phyloP scores from a whole-genome alignment of 2,113 vertebrate genomes.

The Nesogale talazaci region DNA sequence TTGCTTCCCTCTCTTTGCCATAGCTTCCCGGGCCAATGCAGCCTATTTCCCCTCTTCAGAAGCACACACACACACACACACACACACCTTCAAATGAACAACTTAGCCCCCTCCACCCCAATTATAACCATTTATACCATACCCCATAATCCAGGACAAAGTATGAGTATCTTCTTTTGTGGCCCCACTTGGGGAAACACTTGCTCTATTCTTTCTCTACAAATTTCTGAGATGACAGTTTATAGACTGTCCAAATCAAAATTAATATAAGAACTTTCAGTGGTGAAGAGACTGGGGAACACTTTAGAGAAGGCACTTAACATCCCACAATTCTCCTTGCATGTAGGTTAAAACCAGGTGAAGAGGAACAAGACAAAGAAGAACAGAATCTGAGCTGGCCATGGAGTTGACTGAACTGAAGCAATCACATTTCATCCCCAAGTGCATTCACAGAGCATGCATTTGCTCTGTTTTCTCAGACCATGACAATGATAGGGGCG shows the following conservation, averaged over 20 bases:
- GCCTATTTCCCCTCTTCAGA: no score
- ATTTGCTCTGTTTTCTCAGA: constrained; percentile 19
- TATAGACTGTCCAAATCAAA: constrained; percentile 23
- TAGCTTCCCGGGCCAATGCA: no score
- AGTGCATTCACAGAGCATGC: not conserved
- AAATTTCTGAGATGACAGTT: constrained; percentile 3
- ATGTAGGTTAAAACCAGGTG: constrained; percentile 22
- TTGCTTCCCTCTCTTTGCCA: no score
- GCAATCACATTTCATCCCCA: not conserved
- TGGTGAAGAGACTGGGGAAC: not conserved
- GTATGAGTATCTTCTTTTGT: no score
- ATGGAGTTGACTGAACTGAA: not conserved
- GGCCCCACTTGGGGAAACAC: no score
- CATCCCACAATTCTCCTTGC: not conserved
- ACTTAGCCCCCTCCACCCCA: no score
- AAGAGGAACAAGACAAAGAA: constrained; percentile 11
- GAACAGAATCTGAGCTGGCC: not conserved
- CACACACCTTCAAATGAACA: no score
- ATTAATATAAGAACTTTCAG: not conserved
- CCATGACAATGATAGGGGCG: not conserved
- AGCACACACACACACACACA: no score
- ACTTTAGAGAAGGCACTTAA: not conserved
- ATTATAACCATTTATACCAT: no score
- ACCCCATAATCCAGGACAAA: no score
- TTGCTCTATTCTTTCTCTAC: constrained; percentile 16